phyloP scores from a whole-genome alignment of 2,113 vertebrate genomes.

The Nycticryphes semicollaris region DNA sequence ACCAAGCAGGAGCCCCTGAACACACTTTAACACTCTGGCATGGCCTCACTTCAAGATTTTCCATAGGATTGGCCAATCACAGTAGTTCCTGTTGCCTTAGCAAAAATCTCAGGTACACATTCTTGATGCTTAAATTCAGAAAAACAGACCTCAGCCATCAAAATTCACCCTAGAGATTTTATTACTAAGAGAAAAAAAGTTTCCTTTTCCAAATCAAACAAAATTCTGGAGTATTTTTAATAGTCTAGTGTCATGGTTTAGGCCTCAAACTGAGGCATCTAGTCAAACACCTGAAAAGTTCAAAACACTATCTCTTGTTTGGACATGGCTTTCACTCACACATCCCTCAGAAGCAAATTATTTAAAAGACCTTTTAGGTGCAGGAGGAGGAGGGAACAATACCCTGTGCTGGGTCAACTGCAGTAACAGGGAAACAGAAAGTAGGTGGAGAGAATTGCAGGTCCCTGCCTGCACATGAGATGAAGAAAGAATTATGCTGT shows the following conservation, averaged over 20 bases:
- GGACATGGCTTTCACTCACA: not conserved
- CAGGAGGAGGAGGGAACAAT: not conserved
- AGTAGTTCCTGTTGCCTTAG: not conserved
- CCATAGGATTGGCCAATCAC: not conserved
- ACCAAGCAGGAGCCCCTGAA: not conserved
- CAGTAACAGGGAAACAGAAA: accelerated
- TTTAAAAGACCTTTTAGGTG: not conserved
- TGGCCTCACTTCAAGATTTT: not conserved
- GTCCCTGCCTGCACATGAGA: not conserved
- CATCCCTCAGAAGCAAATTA: not conserved
- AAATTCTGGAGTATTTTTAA: constrained; percentile 10
- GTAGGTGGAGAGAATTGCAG: not conserved
- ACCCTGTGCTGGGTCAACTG: not conserved
- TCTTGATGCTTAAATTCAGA: not conserved
- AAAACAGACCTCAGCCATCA: constrained; percentile 8
- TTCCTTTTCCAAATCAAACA: constrained; percentile 30
- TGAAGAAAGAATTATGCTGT: not conserved
- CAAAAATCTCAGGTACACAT: not conserved
- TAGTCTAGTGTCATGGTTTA: too few relatives aligned
- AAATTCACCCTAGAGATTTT: not conserved
- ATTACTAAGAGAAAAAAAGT: not conserved
- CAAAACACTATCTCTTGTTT: not conserved
- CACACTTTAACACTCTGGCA: not conserved
- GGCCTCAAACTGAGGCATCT: too few relatives aligned
- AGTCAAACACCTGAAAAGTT: constrained; percentile 3